These are phyloP conservation scores for Luscinia luscinia DNA, from an alignment of 2,797 vertebrate genomes.

Conservation along the genomic window DNA sequence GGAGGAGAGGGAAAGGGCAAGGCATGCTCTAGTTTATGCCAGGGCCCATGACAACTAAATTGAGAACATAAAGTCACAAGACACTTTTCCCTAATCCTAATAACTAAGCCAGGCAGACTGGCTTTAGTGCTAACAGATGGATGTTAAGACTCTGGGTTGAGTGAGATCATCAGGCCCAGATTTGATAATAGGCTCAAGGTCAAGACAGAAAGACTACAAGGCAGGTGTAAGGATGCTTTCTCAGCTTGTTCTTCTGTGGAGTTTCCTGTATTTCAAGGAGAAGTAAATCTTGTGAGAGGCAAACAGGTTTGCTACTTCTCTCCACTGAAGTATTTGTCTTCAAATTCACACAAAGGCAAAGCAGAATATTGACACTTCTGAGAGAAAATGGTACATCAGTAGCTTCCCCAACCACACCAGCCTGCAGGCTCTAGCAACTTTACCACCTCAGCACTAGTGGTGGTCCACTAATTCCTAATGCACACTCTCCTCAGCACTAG, in stretches of 20 bases:
- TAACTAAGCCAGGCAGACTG: constrained; percentile 22
- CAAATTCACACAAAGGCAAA: background rate
- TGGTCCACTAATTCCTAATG: background rate
- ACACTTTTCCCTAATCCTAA: constrained; percentile 54
- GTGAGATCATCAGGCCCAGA: constrained; percentile 6
- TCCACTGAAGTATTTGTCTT: background rate
- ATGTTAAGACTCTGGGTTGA: constrained; percentile 39
- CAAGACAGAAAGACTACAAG: background rate
- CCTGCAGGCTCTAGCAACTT: background rate
- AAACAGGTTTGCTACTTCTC: background rate
- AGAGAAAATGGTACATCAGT: background rate
- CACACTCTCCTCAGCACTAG: background rate
- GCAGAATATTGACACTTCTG: background rate
- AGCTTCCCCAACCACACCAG: background rate
- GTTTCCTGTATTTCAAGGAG: background rate
- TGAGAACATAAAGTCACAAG: constrained; percentile 35
- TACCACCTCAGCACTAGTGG: background rate
- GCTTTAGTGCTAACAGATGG: constrained; percentile 31
- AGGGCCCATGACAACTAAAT: background rate
- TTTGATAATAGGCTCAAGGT: constrained; percentile 51
- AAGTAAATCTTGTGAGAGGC: background rate
- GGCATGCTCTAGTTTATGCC: background rate
- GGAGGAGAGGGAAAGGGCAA: constrained; percentile 2
- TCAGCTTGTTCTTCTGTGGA: background rate
- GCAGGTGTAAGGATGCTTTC: background rate